phyloP scores from a whole-genome alignment of 1,140 invertebrate genomes.

The Heterodera schachtii region DNA sequence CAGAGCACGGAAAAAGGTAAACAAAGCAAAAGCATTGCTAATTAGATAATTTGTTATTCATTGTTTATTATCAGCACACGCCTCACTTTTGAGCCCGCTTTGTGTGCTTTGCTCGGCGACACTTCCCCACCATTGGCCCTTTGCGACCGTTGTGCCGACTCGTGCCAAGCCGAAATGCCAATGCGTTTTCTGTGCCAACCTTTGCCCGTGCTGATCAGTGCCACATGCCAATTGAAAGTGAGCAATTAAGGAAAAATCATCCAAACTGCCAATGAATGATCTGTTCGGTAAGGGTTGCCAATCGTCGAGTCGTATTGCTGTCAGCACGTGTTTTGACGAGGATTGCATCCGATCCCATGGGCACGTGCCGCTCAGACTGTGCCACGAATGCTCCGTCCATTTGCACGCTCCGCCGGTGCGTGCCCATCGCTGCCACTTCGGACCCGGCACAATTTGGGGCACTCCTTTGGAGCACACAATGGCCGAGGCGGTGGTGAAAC shows the following conservation, averaged over 20 bases:
- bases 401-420: constrained; percentile 39
- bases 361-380: constrained; percentile 91
- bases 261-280: too few species aligned
- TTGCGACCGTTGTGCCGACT: constrained; percentile 92
- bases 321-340: constrained; percentile 91
- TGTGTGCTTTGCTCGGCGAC: constrained; percentile 74
- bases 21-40: background rate
- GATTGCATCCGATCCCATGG: constrained; percentile 95
- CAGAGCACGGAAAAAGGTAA: constrained; percentile 47
- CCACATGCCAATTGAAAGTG: constrained; percentile 95
- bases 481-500: constrained; percentile 92
- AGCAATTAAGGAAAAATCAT: constrained; percentile 13
- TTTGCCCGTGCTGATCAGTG: constrained; percentile 89
- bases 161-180: constrained; percentile 74
- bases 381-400: constrained; percentile 68
- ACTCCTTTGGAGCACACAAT: constrained; percentile 74
- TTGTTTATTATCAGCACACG: constrained; percentile 52
- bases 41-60: too few species aligned
- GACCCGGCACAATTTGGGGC: constrained; percentile 53
- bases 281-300: constrained; percentile 78
- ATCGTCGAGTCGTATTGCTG: constrained; percentile 85
- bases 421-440: constrained; percentile 52
- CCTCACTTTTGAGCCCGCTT: constrained; percentile 70
- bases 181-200: constrained; percentile 81
- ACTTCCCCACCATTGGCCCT: constrained; percentile 88